Conservation (phyloP, 2,888 invertebrate genomes). For the Pandemis heparana region DNA sequence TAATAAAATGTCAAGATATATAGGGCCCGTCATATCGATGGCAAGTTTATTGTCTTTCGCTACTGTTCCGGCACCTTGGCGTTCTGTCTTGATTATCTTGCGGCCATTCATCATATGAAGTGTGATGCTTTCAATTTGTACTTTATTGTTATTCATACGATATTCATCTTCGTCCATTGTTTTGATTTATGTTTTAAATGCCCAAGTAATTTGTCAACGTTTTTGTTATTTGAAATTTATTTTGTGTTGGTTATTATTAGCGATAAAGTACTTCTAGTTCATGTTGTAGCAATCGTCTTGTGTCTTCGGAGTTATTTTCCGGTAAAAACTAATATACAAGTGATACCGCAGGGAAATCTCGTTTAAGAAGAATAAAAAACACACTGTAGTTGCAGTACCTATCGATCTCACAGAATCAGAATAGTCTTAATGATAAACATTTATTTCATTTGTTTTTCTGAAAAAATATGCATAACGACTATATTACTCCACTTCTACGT, state of each 20-base stretch:
- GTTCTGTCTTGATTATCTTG: conserved; percentile 57
- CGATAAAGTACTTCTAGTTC: background rate
- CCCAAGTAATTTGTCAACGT: conserved; percentile 27
- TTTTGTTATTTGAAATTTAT: conserved; percentile 31
- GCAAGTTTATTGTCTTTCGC: conserved; percentile 51
- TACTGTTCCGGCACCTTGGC: conserved; percentile 53
- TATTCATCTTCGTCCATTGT: conserved; percentile 35
- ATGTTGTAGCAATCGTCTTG: too few relatives aligned
- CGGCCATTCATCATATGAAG: conserved; percentile 59
- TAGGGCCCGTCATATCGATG: conserved; percentile 39
- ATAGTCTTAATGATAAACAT: too few relatives aligned
- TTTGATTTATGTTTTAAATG: conserved; percentile 37
- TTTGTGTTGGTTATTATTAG: background rate
- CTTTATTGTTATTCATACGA: conserved; percentile 49
- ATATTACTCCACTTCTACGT: too few relatives aligned
- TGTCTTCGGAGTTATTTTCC: too few relatives aligned
- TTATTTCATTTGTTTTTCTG: too few relatives aligned
- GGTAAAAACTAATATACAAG: too few relatives aligned
- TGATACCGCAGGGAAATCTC: too few relatives aligned
- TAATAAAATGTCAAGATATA: conserved; percentile 1
- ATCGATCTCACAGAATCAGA: too few relatives aligned
- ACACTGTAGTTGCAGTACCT: too few relatives aligned
- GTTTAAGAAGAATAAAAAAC: too few relatives aligned
- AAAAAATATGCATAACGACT: too few relatives aligned
- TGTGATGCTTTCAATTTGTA: conserved; percentile 59